phyloP scores from a whole-genome alignment of 2,888 invertebrate genomes.

The Drosophila differens region DNA sequence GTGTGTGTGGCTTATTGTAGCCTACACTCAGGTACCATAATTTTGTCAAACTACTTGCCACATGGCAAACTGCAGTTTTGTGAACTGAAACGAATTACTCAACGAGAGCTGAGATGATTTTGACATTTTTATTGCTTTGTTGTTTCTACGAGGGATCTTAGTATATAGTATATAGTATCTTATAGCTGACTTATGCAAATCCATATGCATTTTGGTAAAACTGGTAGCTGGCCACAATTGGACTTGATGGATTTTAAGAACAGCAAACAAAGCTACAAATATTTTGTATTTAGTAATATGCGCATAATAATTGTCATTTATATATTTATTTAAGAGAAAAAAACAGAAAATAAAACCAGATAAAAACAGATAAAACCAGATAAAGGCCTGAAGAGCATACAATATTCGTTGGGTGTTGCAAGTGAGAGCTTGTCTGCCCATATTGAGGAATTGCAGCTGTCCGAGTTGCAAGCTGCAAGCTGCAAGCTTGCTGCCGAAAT shows the following conservation, averaged over 20 bases:
- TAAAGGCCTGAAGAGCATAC: slow-evolving; percentile 13
- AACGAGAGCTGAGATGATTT: not conserved
- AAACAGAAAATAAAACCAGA: not conserved
- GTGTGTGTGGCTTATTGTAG: not conserved
- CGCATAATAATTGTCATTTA: too few species aligned
- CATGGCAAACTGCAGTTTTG: not conserved
- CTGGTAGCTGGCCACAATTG: too few species aligned
- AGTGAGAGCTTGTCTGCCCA: not conserved
- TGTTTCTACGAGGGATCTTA: not conserved
- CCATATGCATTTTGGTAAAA: too few species aligned
- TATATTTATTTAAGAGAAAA: not conserved
- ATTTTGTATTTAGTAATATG: not conserved
- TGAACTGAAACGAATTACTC: not conserved
- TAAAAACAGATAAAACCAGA: not conserved
- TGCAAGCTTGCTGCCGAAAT: slow-evolving; percentile 65
- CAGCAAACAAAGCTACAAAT: not conserved
- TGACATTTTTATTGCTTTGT: too few species aligned
- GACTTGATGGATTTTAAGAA: too few species aligned
- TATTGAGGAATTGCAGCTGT: slow-evolving; percentile 65
- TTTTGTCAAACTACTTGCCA: not conserved
- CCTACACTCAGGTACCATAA: not conserved
- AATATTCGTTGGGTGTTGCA: slow-evolving; percentile 1
- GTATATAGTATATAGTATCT: too few species aligned
- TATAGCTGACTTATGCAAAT: too few species aligned
- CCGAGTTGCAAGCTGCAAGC: slow-evolving; percentile 51